phyloP scores from a whole-genome alignment of 2,113 vertebrate genomes.

The Mustela nigripes region DNA sequence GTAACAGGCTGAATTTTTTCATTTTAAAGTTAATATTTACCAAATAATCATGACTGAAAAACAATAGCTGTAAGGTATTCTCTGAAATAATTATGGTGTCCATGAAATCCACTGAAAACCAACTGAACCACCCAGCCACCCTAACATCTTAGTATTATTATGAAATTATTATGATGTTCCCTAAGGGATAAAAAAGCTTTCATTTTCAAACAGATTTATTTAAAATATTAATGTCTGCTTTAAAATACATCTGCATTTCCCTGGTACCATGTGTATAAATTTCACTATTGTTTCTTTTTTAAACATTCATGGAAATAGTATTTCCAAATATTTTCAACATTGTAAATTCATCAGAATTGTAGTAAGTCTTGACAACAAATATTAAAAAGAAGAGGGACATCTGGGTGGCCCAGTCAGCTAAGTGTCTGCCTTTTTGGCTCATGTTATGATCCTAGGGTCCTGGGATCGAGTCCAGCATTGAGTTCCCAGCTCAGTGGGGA shows the following conservation, averaged over 20 bases:
- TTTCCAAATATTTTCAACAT: conserved; percentile 28
- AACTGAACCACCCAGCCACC: not conserved
- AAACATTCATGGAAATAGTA: not conserved
- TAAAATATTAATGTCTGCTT: conserved; percentile 8
- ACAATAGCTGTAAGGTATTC: not conserved
- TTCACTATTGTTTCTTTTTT: not conserved
- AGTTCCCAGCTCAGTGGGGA: not conserved
- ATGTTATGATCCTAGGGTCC: not conserved
- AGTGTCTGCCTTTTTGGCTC: not conserved
- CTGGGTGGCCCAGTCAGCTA: not conserved
- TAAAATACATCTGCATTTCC: conserved; percentile 11
- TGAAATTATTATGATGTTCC: not conserved
- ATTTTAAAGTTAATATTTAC: not conserved
- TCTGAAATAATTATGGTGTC: not conserved
- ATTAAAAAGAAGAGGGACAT: not conserved
- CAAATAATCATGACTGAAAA: not conserved
- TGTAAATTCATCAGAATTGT: not conserved
- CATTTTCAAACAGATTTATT: not conserved
- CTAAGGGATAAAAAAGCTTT: not conserved
- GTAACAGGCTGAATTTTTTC: not conserved
- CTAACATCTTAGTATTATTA: not conserved
- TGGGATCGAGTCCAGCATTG: not conserved
- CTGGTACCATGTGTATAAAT: not conserved
- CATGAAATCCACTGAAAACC: not conserved
- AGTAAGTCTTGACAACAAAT: conserved; percentile 38